Percentiles rank a stretch among this genome's conserved stretches.
Evolutionary conservation across 2,888 invertebrate species (phyloP).

Genomic region (Cantharis lateralis): DNA sequence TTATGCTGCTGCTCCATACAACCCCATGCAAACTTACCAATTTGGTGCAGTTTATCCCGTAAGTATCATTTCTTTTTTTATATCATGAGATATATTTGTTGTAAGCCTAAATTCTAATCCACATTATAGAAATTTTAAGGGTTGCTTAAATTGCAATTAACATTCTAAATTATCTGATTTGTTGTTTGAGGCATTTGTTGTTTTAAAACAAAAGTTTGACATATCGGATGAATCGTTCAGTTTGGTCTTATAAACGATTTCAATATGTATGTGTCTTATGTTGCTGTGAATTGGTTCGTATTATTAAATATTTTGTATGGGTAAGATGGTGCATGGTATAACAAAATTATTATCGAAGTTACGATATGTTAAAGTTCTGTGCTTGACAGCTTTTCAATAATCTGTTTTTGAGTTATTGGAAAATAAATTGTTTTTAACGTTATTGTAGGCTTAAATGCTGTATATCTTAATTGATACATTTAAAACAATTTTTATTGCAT

Average conservation of each 20-base stretch:
- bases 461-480: constrained; percentile 6
- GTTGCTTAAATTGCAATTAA: neutral
- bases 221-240: neutral
- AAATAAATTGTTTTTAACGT: constrained; percentile 5
- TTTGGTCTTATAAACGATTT: neutral
- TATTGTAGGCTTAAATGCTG: constrained; percentile 2
- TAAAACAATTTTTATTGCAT: constrained; percentile 19
- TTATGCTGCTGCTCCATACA: constrained; percentile 60
- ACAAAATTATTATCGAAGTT: neutral
- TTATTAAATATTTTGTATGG: neutral
- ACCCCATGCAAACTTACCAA: constrained; percentile 72
- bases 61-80: constrained; percentile 47
- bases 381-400: neutral
- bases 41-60: constrained; percentile 75
- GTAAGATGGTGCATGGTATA: neutral
- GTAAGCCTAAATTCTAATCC: constrained; percentile 4
- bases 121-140: neutral
- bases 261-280: neutral
- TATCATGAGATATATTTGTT: neutral
- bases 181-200: neutral
- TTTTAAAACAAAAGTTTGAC: neutral
- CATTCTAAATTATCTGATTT: neutral
- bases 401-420: neutral
- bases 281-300: neutral
- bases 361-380: neutral